phyloP scores from a whole-genome alignment of 2,797 vertebrate genomes.

The Diplodus puntazzo region DNA sequence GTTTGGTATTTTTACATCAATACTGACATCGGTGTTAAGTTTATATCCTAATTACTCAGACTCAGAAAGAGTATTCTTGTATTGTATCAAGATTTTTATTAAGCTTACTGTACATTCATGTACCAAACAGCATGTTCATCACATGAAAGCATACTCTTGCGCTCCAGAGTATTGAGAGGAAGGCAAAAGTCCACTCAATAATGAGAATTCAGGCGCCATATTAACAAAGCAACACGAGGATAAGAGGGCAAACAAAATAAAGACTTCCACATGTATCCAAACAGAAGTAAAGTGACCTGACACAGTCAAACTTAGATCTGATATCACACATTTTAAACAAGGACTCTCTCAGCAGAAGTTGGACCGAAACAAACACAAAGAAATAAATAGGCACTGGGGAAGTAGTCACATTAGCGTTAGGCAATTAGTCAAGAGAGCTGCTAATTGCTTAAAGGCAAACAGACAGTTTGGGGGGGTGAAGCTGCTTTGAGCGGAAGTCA shows the following conservation, averaged over 20 bases:
- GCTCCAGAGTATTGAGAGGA: slow-evolving; percentile 48
- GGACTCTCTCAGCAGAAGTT: slow-evolving; percentile 33
- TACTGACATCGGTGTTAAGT: not conserved
- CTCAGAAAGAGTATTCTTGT: slow-evolving; percentile 1
- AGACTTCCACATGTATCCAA: slow-evolving; percentile 30
- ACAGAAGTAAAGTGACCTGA: slow-evolving; percentile 31
- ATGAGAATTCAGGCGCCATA: slow-evolving; percentile 42
- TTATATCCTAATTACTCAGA: not conserved
- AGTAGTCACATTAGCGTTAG: slow-evolving; percentile 51
- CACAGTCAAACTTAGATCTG: slow-evolving; percentile 39
- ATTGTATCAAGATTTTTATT: slow-evolving; percentile 78
- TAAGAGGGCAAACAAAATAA: slow-evolving; percentile 23
- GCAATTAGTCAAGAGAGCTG: slow-evolving; percentile 38
- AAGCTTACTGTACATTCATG: slow-evolving; percentile 78
- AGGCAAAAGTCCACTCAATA: slow-evolving; percentile 43
- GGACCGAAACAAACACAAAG: slow-evolving; percentile 49
- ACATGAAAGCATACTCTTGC: slow-evolving; percentile 67
- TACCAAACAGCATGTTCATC: slow-evolving; percentile 72
- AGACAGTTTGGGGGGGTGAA: slow-evolving; percentile 16
- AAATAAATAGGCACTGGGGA: slow-evolving; percentile 79
- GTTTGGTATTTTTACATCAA: not conserved
- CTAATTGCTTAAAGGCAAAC: slow-evolving; percentile 50
- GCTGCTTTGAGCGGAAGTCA: slow-evolving; percentile 21
- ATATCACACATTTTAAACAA: slow-evolving; percentile 4
- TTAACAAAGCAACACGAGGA: slow-evolving; percentile 55